Evolutionary conservation across 2,113 vertebrate genomes (phyloP).

Genomic region (Oxyura jamaicensis): DNA sequence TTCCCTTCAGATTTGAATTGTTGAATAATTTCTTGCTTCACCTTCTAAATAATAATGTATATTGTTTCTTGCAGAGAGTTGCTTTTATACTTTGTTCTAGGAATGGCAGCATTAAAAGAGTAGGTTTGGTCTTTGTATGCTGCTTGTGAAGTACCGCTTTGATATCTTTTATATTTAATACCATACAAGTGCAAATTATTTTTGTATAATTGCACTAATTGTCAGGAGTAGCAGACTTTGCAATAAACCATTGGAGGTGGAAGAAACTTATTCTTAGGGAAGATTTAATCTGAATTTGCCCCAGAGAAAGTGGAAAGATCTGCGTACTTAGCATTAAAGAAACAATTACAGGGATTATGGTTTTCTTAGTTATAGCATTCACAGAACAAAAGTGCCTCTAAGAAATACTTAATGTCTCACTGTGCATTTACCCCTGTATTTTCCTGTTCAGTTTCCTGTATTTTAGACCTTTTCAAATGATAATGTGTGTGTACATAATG

Average conservation of each 20-base stretch:
- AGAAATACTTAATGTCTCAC: neutral
- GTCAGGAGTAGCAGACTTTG: neutral
- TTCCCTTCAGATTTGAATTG: neutral
- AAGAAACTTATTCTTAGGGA: neutral
- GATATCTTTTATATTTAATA: neutral
- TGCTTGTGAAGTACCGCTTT: neutral
- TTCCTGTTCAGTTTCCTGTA: neutral
- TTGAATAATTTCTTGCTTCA: neutral
- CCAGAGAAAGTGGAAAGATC: neutral
- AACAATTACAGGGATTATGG: neutral
- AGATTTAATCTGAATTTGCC: neutral
- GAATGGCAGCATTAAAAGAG: neutral
- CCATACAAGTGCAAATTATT: neutral
- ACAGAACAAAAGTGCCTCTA: neutral
- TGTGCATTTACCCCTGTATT: neutral
- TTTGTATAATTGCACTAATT: neutral
- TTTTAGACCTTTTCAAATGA: neutral
- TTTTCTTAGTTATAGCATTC: neutral
- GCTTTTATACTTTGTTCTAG: neutral
- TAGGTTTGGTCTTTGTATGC: neutral
- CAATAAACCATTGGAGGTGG: neutral
- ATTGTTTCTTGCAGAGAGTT: neutral
- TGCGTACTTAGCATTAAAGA: neutral
- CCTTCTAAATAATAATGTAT: neutral
- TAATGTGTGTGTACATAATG: neutral